Evolutionary conservation across 2,888 invertebrate species (phyloP).

Genomic region (Patella caerulea): DNA sequence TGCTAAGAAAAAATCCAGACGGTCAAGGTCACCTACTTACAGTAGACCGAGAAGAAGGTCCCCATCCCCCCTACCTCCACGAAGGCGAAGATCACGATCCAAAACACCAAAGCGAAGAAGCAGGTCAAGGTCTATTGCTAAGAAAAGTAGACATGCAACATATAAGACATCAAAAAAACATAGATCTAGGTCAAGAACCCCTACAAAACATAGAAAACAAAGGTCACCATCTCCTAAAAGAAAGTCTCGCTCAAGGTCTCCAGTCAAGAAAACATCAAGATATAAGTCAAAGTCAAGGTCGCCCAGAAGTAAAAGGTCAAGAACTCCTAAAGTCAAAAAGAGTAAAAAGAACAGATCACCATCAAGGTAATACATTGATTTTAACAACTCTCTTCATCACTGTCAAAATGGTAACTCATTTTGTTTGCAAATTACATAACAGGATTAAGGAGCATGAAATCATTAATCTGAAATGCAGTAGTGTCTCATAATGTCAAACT

Average conservation of each 20-base stretch:
- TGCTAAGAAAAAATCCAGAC: not conserved
- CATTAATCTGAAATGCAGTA: too few relatives aligned
- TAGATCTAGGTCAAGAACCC: conserved; percentile 33
- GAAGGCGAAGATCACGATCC: not conserved
- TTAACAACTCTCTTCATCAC: too few relatives aligned
- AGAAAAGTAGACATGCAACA: not conserved
- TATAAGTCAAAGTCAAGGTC: conserved; percentile 39
- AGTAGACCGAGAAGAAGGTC: not conserved
- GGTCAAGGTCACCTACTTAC: not conserved
- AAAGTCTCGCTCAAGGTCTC: conserved; percentile 35
- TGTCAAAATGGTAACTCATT: too few relatives aligned
- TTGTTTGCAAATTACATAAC: too few relatives aligned
- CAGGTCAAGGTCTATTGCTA: not conserved
- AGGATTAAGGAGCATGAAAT: too few relatives aligned
- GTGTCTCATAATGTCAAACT: too few relatives aligned
- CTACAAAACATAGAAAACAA: conserved; percentile 23
- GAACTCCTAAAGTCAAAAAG: conserved; percentile 40
- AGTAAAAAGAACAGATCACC: conserved; percentile 35
- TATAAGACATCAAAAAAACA: not conserved
- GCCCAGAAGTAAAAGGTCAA: conserved; percentile 40
- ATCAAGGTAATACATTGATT: conserved; percentile 27
- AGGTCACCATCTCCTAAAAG: conserved; percentile 27
- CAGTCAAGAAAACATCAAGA: conserved; percentile 34
- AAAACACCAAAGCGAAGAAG: not conserved
- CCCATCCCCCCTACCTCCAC: not conserved